phyloP scores from a whole-genome alignment of 2,113 vertebrate genomes.

The Mormoops blainvillei region DNA sequence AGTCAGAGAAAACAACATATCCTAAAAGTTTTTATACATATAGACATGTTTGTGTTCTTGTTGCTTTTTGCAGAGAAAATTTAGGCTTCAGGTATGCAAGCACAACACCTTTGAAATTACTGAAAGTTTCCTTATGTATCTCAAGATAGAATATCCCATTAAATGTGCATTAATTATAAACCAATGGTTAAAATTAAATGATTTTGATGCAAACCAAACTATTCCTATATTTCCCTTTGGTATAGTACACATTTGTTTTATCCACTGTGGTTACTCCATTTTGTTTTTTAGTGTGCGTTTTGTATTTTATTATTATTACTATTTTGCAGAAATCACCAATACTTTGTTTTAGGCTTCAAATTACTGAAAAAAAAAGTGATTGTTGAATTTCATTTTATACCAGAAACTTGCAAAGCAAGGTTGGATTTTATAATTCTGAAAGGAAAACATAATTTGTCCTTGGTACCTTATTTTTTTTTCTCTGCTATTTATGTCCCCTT shows the following conservation, averaged over 20 bases:
- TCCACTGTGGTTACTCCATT: neutral
- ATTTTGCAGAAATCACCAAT: neutral
- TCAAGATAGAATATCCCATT: neutral
- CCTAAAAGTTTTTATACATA: conserved; percentile 37
- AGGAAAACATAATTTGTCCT: neutral
- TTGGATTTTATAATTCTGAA: neutral
- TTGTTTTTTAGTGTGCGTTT: neutral
- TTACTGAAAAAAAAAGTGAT: neutral
- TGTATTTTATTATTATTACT: neutral
- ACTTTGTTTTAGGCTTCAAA: neutral
- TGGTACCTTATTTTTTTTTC: neutral
- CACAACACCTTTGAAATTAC: neutral
- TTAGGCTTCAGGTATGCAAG: conserved; percentile 16
- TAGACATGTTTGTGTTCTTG: neutral
- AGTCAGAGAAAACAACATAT: neutral
- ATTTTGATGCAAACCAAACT: neutral
- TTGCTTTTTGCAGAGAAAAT: conserved; percentile 21
- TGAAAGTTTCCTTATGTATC: neutral
- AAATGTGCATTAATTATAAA: neutral
- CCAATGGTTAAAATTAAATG: neutral
- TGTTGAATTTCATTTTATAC: neutral
- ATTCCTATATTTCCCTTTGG: neutral
- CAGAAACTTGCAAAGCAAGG: neutral
- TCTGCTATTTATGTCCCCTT: neutral
- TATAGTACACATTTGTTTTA: neutral